Evolutionary conservation across 1,140 invertebrate species (phyloP).

Genomic region (Anoplolepis gracilipes): DNA sequence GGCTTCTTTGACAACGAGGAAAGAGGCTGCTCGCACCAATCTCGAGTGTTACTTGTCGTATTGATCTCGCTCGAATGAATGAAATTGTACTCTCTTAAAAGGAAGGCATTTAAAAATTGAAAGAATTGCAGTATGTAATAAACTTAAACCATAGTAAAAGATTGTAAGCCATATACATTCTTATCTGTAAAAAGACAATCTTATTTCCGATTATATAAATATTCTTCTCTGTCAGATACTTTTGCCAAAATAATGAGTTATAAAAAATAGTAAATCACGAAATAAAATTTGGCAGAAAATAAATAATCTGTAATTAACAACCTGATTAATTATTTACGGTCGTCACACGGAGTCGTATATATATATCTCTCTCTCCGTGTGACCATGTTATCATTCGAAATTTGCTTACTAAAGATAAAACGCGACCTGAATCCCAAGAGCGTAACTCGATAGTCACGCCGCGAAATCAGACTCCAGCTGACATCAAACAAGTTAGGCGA

Average conservation of each 20-base stretch:
- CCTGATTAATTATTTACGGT: not conserved
- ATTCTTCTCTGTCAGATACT: not conserved
- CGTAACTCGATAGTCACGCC: not conserved
- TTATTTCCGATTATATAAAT: constrained; percentile 8
- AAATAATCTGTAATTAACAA: not conserved
- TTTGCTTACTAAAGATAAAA: not conserved
- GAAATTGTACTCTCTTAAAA: constrained; percentile 11
- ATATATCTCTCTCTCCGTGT: not conserved
- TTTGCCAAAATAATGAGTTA: not conserved
- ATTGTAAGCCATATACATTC: not conserved
- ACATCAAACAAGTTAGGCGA: constrained; percentile 63
- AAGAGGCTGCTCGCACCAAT: constrained; percentile 17
- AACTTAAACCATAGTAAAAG: not conserved
- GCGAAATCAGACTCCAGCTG: constrained; percentile 11
- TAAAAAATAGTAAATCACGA: not conserved
- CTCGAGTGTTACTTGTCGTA: constrained; percentile 46
- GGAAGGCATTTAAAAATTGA: not conserved
- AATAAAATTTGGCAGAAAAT: not conserved
- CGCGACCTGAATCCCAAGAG: not conserved
- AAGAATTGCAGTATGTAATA: not conserved
- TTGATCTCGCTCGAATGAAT: constrained; percentile 32
- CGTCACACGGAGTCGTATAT: not conserved
- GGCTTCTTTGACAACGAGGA: constrained; percentile 58
- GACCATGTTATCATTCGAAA: not conserved
- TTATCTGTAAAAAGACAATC: not conserved